phyloP scores from a whole-genome alignment of 2,113 vertebrate genomes.

The Myrmophylax atrothorax region DNA sequence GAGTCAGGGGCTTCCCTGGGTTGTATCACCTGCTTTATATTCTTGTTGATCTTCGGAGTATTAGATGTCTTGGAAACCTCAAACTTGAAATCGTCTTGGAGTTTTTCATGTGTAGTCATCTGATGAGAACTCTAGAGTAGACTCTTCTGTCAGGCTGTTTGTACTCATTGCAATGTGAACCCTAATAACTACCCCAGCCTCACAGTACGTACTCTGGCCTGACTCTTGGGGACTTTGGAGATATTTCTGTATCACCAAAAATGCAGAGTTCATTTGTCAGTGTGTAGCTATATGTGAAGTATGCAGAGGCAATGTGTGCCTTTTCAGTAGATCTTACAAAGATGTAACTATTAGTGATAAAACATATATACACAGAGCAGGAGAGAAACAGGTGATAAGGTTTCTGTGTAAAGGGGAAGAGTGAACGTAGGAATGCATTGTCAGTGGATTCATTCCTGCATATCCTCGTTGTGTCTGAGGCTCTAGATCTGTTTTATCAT shows the following conservation, averaged over 20 bases:
- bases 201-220: neutral
- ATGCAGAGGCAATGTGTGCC: neutral
- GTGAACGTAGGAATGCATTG: neutral
- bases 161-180: neutral
- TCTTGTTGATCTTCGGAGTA: neutral
- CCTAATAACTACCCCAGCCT: neutral
- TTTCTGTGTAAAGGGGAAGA: neutral
- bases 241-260: neutral
- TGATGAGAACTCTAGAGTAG: neutral
- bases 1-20: neutral
- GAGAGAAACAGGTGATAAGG: neutral
- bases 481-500: neutral
- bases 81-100: neutral
- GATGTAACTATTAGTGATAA: neutral
- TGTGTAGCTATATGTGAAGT: neutral
- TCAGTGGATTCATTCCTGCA: neutral
- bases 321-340: neutral
- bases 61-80: neutral
- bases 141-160: neutral
- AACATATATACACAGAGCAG: neutral
- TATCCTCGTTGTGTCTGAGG: neutral
- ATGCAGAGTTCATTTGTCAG: neutral
- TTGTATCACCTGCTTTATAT: neutral
- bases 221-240: neutral
- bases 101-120: neutral